These are phyloP conservation scores for Lithophane socia DNA, from an alignment of 2,888 invertebrate genomes.

Conservation along the genomic window DNA sequence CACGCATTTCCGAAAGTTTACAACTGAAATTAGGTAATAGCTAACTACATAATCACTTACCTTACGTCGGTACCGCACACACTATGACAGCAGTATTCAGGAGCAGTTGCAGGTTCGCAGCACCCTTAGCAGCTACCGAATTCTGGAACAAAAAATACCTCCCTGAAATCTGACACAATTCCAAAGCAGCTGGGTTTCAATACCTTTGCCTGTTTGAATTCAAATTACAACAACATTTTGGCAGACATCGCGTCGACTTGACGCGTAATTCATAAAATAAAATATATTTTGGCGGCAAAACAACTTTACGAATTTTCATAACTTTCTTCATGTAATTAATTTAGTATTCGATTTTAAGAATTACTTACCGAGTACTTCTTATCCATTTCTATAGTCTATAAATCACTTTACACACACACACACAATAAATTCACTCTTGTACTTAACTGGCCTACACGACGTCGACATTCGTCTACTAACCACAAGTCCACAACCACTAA, in stretches of 20 bases:
- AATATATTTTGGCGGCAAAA: constrained; percentile 2
- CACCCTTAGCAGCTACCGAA: not conserved
- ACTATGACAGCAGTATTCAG: not conserved
- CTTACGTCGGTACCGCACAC: not conserved
- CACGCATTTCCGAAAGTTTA: no score
- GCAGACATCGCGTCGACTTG: not conserved
- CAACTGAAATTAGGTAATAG: no score
- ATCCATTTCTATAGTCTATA: not conserved
- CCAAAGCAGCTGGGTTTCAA: not conserved
- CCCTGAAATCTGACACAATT: not conserved
- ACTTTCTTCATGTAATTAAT: not conserved
- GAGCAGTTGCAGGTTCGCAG: not conserved
- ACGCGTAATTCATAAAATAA: no score
- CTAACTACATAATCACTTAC: no score
- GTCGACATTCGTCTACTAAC: not conserved
- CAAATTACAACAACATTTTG: not conserved
- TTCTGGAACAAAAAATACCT: not conserved
- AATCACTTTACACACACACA: not conserved
- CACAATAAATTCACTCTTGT: not conserved
- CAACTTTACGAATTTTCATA: not conserved
- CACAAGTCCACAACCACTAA: not conserved
- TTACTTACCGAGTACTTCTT: not conserved
- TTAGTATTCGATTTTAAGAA: not conserved
- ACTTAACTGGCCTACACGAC: not conserved
- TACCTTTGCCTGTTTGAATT: not conserved